Evolutionary conservation across 2,113 vertebrate genomes (phyloP), one percentile per base, ranked within the genome.

Genomic region (Clarias macrocephalus): DNA sequence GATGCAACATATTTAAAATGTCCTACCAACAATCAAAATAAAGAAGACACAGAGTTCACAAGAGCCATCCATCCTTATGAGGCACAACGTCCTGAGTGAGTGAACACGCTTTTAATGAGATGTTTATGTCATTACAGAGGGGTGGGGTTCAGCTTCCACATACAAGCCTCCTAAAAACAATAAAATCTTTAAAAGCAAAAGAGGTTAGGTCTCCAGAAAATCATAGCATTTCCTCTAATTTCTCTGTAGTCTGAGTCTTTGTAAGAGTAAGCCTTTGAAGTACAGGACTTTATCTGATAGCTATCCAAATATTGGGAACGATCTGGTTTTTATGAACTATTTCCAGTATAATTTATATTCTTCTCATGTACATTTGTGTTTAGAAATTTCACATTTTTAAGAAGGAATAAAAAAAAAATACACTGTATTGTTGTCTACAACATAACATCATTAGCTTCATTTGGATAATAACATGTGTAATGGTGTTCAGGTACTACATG

Each of bases 141-240:
- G 75, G 75, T 1, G 52, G 42, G 73, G 23, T 56, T 28, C 5
- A 28, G 13, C 52, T 18, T 77, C 93, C 94, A 93, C 21, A 8
- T 19, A 72, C 16, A 37, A 72, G 37, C 19, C 6, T 18, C 7
- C 7, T 37, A 19, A 72, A 72, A 72, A 30, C 68, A 72, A 19
- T 72, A 21, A 8, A 28, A 30, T 11, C 3, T 18, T 59, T 15
- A 15, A 3, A 59, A 59, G 16, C 13, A 59, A 59, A 59, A 59
- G 18, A 37, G 3, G n/a, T 28, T 21, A 66, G 11, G 11, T 28
- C 11, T 13, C n/a, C 5, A 66, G 11, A 30, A 15, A 30, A 5
- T 68, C n/a, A 15, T 15, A 30, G 5, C 19, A 37, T 19, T 16
- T 70, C 66, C 33, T 66, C n/a, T 13, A 30, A 66, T 28, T 5